A percentile compares a stretch with the other conserved stretches of the same genome.
phyloP scores from a whole-genome alignment of 2,797 vertebrate genomes.

The Spinus pinus region DNA sequence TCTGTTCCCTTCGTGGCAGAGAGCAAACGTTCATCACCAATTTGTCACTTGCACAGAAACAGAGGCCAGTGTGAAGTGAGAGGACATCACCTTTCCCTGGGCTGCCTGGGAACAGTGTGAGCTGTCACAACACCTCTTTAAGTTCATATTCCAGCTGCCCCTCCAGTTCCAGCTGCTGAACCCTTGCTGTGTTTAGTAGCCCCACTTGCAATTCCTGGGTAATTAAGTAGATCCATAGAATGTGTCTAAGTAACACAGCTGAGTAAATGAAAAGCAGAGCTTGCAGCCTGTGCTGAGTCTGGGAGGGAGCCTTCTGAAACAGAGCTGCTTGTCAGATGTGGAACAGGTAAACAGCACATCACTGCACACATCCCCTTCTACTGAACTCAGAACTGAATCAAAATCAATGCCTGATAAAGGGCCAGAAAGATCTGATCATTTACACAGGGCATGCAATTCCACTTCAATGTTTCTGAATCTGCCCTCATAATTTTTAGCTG shows the following conservation, averaged over 20 bases:
- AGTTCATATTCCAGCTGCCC: neutral
- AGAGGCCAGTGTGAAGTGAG: neutral
- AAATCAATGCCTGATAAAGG: neutral
- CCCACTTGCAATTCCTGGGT: neutral
- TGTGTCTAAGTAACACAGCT: neutral
- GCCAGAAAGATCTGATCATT: neutral
- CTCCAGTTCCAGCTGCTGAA: neutral
- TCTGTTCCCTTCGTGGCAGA: neutral
- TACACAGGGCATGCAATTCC: neutral
- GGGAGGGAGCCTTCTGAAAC: neutral
- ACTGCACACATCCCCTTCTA: neutral
- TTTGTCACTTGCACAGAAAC: neutral
- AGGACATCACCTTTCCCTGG: neutral
- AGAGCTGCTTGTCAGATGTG: neutral
- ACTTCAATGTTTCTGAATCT: neutral
- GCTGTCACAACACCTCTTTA: neutral
- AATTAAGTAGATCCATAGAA: neutral
- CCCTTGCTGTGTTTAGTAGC: neutral
- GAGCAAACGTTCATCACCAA: neutral
- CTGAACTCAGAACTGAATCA: neutral
- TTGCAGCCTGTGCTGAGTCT: neutral
- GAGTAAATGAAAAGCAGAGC: neutral
- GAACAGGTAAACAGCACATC: neutral
- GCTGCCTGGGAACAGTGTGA: neutral
- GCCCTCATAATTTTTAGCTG: neutral